Evolutionary conservation across 2,797 vertebrate genomes (phyloP), one percentile per base, ranked within the genome.

Genomic region (Spatula versicolor): DNA sequence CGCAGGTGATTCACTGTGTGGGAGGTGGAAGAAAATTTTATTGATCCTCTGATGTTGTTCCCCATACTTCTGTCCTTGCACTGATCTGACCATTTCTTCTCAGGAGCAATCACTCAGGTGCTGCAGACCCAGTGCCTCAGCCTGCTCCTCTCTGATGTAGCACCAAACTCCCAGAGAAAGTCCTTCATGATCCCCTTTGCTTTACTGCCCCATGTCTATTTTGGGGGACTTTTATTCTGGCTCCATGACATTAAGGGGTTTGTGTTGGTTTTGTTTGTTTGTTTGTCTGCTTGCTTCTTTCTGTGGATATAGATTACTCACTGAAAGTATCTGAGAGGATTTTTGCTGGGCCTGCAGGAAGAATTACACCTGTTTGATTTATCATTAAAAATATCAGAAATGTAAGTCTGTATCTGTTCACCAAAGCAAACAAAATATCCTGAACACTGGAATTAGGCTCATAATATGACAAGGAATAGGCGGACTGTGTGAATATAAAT

Each of bases 1-100:
- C 75, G 92, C 68, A 78, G 74, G 72, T 20, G 3, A 68, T 79
- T 88, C 77, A 66, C 30, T 72, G 63, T 16, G 58, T 59, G 59
- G 82, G 91, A 93, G 63, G 31, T 55, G 50, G 64, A 83, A 28
- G 76, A 81, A 80, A 72, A 83, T 62, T 77, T 71, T 90, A 93
- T 93, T 85, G 94, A 93, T 94, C 77, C 45, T 28, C 15, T 64
- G 79, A 39, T 39, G 68, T 62, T 68, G 43, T 83, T 94, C 60
- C 21, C 67, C 41, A 43, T 59, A 35, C 66, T 74, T 75, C 76
- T 90, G 2, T 92, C n/a, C 46, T 93, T 31, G 68, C n/a, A 31
- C 50, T 78, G 62, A 90, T 63, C 59, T 66, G 71, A 58, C 46
- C 45, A 8, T 86, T 90, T 74, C 41, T 21, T 90, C 69, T 76